Evolutionary conservation across 1,140 invertebrate species (phyloP).

Genomic region (Drosophila kikkawai): DNA sequence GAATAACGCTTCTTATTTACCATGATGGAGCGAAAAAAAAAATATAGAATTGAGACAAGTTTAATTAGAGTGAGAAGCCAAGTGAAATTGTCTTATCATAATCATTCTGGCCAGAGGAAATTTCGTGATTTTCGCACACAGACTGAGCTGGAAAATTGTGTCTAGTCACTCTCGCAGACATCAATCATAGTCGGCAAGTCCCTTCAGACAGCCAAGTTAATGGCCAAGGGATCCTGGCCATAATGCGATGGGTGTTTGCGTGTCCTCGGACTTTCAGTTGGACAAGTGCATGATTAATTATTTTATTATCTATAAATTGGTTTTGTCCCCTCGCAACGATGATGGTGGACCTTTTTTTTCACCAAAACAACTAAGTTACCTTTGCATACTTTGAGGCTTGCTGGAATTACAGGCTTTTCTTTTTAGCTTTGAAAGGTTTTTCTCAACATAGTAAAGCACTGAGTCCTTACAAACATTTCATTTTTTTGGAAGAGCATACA

Average conservation of each 20-base stretch:
- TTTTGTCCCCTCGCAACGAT: conserved; percentile 46
- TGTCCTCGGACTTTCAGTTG: conserved; percentile 60
- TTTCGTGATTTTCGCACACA: conserved; percentile 66
- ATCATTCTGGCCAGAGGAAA: conserved; percentile 50
- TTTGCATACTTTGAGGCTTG: conserved; percentile 54
- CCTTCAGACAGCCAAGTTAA: conserved; percentile 67
- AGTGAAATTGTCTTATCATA: conserved; percentile 81
- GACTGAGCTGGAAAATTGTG: conserved; percentile 55
- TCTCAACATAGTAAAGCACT: conserved; percentile 15
- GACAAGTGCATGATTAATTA: conserved; percentile 82
- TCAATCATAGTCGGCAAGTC: conserved; percentile 65
- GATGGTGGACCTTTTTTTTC: conserved; percentile 48
- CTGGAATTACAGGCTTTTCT: conserved; percentile 28
- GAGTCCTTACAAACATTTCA: background rate
- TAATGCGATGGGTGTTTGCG: conserved; percentile 79
- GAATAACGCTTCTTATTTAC: conserved; percentile 79
- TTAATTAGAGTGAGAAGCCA: conserved; percentile 72
- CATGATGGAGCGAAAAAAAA: conserved; percentile 73
- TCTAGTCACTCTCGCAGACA: conserved; percentile 70
- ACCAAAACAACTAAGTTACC: background rate
- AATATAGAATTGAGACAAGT: conserved; percentile 44
- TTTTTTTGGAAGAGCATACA: conserved; percentile 4
- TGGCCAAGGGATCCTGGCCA: conserved; percentile 61
- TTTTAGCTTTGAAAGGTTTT: conserved; percentile 18
- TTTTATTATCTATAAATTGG: conserved; percentile 82